Percentiles rank a stretch among this genome's conserved stretches.
These are phyloP conservation scores for Oncopeltus fasciatus DNA, from an alignment of 1,140 invertebrate species.

Conservation along the genomic window DNA sequence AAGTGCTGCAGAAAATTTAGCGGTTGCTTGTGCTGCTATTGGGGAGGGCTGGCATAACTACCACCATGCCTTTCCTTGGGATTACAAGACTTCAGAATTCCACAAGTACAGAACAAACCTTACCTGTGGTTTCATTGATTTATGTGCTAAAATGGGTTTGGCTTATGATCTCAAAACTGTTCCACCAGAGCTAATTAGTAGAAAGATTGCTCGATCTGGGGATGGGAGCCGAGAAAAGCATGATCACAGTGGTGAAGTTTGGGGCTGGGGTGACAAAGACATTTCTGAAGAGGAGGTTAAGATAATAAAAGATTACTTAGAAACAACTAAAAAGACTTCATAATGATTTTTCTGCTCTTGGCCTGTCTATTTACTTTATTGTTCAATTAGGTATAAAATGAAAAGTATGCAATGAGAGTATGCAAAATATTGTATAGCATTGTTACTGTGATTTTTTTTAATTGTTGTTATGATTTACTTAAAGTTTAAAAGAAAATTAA, in stretches of 20 bases:
- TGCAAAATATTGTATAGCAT: too few species aligned
- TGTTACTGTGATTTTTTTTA: too few species aligned
- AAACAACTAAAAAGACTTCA: not conserved
- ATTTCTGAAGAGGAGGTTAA: conserved; percentile 26
- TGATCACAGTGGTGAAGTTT: conserved; percentile 34
- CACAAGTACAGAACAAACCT: conserved; percentile 35
- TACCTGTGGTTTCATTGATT: conserved; percentile 36
- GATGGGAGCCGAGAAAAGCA: conserved; percentile 37
- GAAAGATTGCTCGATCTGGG: conserved; percentile 42
- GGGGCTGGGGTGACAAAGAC: conserved; percentile 36
- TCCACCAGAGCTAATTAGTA: conserved; percentile 36
- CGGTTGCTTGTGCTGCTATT: conserved; percentile 28
- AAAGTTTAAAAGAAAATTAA: too few species aligned
- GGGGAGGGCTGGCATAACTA: conserved; percentile 81
- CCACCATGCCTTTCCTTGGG: conserved; percentile 81
- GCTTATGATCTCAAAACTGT: conserved; percentile 46
- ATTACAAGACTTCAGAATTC: conserved; percentile 53
- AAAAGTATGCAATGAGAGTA: too few species aligned
- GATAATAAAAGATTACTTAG: not conserved
- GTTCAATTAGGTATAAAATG: too few species aligned
- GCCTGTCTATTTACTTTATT: too few species aligned
- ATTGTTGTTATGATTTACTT: too few species aligned
- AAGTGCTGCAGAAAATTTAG: conserved; percentile 40
- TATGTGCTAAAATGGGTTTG: conserved; percentile 41
- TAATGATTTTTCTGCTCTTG: conserved; percentile 18